Evolutionary conservation across 2,888 invertebrate genomes (phyloP).

Genomic region (Tetranychus truncatus): DNA sequence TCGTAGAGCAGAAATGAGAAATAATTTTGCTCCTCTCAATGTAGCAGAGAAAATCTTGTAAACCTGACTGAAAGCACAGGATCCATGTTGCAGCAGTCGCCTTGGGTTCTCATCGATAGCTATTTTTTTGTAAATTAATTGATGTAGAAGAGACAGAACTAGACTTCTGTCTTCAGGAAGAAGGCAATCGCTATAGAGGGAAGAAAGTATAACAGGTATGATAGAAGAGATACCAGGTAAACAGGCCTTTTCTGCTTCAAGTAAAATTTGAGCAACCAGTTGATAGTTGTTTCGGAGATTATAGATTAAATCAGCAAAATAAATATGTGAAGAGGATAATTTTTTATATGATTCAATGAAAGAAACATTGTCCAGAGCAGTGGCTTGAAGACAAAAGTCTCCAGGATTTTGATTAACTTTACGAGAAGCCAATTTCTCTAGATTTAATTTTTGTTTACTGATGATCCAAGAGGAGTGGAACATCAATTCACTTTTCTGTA

Average conservation of each 20-base stretch:
- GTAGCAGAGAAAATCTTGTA: conserved; percentile 76
- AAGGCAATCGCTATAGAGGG: conserved; percentile 53
- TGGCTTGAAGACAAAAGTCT: conserved; percentile 43
- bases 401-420: conserved; percentile 56
- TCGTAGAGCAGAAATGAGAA: conserved; percentile 75
- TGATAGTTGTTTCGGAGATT: conserved; percentile 49
- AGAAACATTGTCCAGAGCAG: conserved; percentile 42
- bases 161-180: conserved; percentile 53
- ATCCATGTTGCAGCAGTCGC: conserved; percentile 57
- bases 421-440: conserved; percentile 54
- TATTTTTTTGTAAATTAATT: conserved; percentile 53
- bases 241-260: conserved; percentile 45
- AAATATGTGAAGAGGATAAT: conserved; percentile 55
- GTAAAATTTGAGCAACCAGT: conserved; percentile 49
- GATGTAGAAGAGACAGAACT: conserved; percentile 45
- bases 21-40: conserved; percentile 72
- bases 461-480: conserved; percentile 67
- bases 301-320: conserved; percentile 50
- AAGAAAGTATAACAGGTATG: conserved; percentile 43
- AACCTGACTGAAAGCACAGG: conserved; percentile 65
- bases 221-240: conserved; percentile 28
- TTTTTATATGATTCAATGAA: conserved; percentile 67
- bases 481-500: conserved; percentile 41
- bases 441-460: conserved; percentile 61
- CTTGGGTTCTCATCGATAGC: conserved; percentile 31